Evolutionary conservation across 2,888 invertebrate species (phyloP), one percentile per base, ranked within the genome.

Genomic region (Apamea epomidion): DNA sequence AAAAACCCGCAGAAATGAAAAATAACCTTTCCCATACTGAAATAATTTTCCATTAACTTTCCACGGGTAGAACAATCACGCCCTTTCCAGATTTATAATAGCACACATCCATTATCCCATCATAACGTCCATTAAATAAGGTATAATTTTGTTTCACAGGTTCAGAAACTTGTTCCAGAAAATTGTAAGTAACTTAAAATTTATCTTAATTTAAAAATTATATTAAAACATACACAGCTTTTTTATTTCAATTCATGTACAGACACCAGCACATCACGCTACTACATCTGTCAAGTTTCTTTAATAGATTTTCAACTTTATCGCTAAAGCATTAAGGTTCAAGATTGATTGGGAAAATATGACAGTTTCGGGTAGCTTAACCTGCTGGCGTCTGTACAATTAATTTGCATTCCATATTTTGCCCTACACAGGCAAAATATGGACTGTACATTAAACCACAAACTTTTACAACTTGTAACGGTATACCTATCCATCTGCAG

Each of bases 81-180:
- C 77, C 62, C 68, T 58, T 16, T 48, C 14, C 48, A 58, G 32
- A 84, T 84, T 72, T 81, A 84, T 81, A 84, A 82, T 74, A 76
- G 73, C 73, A 62, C 67, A 74, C 72, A 76, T 69, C 74, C 78
- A 76, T 79, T 85, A 82, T 16, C 68, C 85, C 68, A 82, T 85
- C 82, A 32, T 51, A 12, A 29, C 45, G 12, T 74, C 76, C 74
- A 80, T 85, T 79, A 85, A 72, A 74, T 79, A 76, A 64, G 21
- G 67, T 37, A 77, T 21, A 25, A 54, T 51, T 58, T 74, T 48
- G 42, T 77, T 84, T 76, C 45, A 84, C 64, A 75, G 60, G 62
- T 29, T 67, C 70, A 32, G n/a, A 65, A 65, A 21, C 21, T 21
- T 54, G 54, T 21, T 54, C 54, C 8, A 8, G 54, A 21, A 51